Conservation (phyloP, 1,140 invertebrate species). For the Drosophila littoralis region DNA sequence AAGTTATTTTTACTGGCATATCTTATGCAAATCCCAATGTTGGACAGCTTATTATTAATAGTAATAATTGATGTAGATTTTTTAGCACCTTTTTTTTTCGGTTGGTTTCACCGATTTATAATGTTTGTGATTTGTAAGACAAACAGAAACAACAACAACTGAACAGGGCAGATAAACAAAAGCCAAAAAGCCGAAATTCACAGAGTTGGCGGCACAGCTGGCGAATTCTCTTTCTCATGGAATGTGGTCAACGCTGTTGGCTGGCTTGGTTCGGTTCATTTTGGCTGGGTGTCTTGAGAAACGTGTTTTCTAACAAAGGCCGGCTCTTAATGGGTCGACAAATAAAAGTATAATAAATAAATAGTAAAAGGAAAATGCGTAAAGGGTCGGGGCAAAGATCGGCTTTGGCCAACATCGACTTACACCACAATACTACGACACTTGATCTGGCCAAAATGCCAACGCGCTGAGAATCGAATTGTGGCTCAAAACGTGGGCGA, state of each 20-base stretch:
- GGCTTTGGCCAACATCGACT: slow-evolving; percentile 8
- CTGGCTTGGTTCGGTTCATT: not conserved
- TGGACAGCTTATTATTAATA: slow-evolving; percentile 70
- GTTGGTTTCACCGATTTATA: slow-evolving; percentile 72
- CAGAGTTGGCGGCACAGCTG: slow-evolving; percentile 49
- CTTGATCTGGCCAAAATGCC: slow-evolving; percentile 60
- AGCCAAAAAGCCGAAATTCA: slow-evolving; percentile 28
- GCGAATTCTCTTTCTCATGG: slow-evolving; percentile 72
- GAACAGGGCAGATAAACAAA: slow-evolving; percentile 40
- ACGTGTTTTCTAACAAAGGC: slow-evolving; percentile 75
- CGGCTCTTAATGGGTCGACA: slow-evolving; percentile 75
- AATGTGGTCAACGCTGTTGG: slow-evolving; percentile 56
- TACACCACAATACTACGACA: slow-evolving; percentile 40
- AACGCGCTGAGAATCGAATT: slow-evolving; percentile 37
- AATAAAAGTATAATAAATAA: slow-evolving; percentile 80
- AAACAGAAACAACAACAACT: slow-evolving; percentile 41
- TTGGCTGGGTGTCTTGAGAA: slow-evolving; percentile 45
- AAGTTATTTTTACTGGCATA: slow-evolving; percentile 11
- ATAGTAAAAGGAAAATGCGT: slow-evolving; percentile 81
- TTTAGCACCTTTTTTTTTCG: slow-evolving; percentile 66
- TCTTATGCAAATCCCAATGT: slow-evolving; percentile 43
- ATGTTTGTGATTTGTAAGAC: slow-evolving; percentile 79
- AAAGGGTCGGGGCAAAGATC: slow-evolving; percentile 49
- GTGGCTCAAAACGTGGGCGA: slow-evolving; percentile 65
- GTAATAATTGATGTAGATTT: slow-evolving; percentile 78